Evolutionary conservation across 1,140 invertebrate species (phyloP), one percentile per base, ranked within the genome.

Genomic region (Streblospio benedicti): DNA sequence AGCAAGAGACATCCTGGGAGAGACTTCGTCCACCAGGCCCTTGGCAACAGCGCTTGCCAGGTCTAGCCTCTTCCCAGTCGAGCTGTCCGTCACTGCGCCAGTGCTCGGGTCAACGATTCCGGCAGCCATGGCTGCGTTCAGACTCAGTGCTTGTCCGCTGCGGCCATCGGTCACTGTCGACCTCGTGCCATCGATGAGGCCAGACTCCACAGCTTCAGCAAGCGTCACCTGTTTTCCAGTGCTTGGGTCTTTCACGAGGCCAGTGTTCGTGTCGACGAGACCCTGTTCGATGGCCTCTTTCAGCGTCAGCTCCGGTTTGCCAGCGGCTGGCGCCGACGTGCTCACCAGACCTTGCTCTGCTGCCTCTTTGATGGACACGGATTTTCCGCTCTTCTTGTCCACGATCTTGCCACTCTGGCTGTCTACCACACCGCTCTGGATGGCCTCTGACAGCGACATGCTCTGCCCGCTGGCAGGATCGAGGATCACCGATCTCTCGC

Each of bases 221-320:
- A 76, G 61, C 9, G 71, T 62, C 55, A 71, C 63, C 30, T 56
- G 51, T 16, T 60, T 56, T 16, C 67, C 62, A 18, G 63, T 58
- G 85, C 83, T 62, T 85, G 82, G 63, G 38, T 41, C 54, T 58
- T 87, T 85, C 62, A 88, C 84, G 25, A 38, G n/a, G 73, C 87
- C 81, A n/a, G 65, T 88, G 67, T 84, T 81, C 59, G 87, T 81
- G 71, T 90, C 85, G 66, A 87, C 87, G 16, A 93, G 84, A n/a
- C 90, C 91, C 16, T 81, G 80, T 14, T 83, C 83, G 49, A 93
- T 86, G 12, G 90, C 87, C 76, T 93, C 91, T 79, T 91, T 91
- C 12, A 96, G 77, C 2, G 90, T 92, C 81, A 93, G 83, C 0
- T 91, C 90, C 68, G 32, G 18, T 20, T 58, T 35, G 3, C 27